Evolutionary conservation across 2,113 vertebrate genomes (phyloP), one percentile per base, ranked within the genome.

Genomic region (Pachycephala philippinensis): DNA sequence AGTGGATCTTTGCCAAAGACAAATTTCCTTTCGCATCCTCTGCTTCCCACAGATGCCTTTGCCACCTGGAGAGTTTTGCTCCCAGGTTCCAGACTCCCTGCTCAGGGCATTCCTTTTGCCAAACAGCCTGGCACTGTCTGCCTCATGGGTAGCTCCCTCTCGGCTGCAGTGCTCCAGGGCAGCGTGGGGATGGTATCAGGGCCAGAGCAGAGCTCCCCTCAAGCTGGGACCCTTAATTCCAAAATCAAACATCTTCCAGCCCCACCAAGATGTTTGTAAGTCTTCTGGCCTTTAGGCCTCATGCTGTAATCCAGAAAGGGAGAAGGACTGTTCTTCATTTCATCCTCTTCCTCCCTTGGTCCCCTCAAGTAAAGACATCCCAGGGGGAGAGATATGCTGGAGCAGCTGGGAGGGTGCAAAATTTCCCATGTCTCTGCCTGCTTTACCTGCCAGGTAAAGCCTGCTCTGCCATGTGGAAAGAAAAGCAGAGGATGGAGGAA

Each of bases 61-160:
- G 50, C n/a, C 79, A 76, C 44, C 4, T 6, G 10, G 11, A 2
- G 21, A 7, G 15, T 47, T 93, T 63, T 27, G 9, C 65, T 50
- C 40, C 28, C 33, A 18, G 61, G 7, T 74, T 70, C 27, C 10
- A 20, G 24, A 15, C 15, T 14, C 72, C 21, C 11, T 22, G 60
- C 56, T 78, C 50, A 49, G 65, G 22, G 7, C 8, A 5, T 33
- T 33, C 44, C 22, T 2, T 44, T 31, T 44, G 23, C 80, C 40
- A n/a, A 15, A 23, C 6, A 45, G 7, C 12, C 0, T 7, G 10
- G 16, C 37, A 15, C 59, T 2, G 4, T 13, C 18, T 35, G 23
- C 27, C 84, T 26, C 64, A 1, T 2, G 28, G 9, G 20, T 2
- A 26, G 40, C 50, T 85, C 44, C 37, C 21, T 39, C 53, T 26